These are phyloP conservation scores for Dicyrtomina minuta DNA, from an alignment of 2,888 invertebrate genomes.

Conservation along the genomic window DNA sequence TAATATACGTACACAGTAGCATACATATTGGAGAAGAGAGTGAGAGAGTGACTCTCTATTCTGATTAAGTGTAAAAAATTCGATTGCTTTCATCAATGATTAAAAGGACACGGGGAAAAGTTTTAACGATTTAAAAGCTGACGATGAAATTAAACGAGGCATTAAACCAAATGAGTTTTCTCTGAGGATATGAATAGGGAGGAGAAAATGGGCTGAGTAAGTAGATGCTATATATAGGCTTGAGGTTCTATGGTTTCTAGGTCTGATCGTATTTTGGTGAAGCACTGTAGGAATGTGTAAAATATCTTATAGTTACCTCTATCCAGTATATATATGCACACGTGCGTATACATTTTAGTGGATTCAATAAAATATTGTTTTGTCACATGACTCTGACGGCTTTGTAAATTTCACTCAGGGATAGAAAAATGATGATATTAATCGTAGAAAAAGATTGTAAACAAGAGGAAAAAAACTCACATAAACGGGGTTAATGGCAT, in stretches of 20 bases:
- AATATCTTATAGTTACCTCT: neutral
- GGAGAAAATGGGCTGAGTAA: neutral
- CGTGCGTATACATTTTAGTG: neutral
- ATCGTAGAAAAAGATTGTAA: slow-evolving; percentile 27
- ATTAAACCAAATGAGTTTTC: neutral
- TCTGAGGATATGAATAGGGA: neutral
- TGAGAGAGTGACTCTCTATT: too few relatives aligned
- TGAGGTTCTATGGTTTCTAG: neutral
- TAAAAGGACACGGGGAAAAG: neutral
- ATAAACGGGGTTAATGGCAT: slow-evolving; percentile 26
- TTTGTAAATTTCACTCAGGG: neutral
- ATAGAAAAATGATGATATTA: slow-evolving; percentile 18
- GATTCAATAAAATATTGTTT: slow-evolving; percentile 12
- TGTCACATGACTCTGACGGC: slow-evolving; percentile 15
- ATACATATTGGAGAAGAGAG: too few relatives aligned
- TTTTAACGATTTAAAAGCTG: too few relatives aligned
- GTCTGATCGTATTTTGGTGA: neutral
- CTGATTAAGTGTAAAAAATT: slow-evolving; percentile 1
- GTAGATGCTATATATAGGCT: neutral
- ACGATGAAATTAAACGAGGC: too few relatives aligned
- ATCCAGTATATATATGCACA: neutral
- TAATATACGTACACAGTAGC: too few relatives aligned
- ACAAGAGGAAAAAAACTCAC: slow-evolving; percentile 13
- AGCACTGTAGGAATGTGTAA: neutral
- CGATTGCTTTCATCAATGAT: slow-evolving; percentile 10